Conservation (phyloP, 2,797 vertebrate species). For the Acropternis orthonyx region DNA sequence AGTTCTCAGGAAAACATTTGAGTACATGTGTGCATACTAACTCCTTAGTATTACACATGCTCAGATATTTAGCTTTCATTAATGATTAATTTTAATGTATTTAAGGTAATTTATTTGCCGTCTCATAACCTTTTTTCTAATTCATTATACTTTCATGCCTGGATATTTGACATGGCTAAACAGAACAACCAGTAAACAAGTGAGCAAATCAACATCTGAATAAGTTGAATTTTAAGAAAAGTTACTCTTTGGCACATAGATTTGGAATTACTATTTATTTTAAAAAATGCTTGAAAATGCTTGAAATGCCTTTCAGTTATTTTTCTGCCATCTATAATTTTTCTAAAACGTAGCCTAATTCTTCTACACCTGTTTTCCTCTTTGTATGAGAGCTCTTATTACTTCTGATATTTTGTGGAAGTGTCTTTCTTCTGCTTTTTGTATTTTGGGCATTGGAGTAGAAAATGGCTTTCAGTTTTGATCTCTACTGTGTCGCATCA, state of each 20-base stretch:
- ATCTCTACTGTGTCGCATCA: conserved; percentile 21
- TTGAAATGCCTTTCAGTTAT: not conserved
- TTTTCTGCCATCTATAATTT: not conserved
- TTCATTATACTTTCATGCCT: not conserved
- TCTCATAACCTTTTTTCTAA: not conserved
- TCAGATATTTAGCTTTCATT: not conserved
- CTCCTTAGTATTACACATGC: not conserved
- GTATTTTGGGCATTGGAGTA: conserved; percentile 25
- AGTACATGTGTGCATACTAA: not conserved
- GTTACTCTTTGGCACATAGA: not conserved
- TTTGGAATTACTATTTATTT: not conserved
- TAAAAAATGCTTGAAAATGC: not conserved
- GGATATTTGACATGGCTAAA: not conserved
- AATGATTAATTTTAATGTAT: not conserved
- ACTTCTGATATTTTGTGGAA: conserved; percentile 9
- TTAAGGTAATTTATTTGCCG: not conserved
- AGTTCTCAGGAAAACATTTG: not conserved
- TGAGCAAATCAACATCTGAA: not conserved
- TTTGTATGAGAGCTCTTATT: not conserved
- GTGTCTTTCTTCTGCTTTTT: conserved; percentile 30
- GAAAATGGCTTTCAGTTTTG: conserved; percentile 59
- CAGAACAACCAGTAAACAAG: not conserved
- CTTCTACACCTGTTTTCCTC: not conserved
- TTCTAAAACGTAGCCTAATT: not conserved
- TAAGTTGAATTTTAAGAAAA: not conserved